Conservation (phyloP, 1,140 invertebrate genomes). For the Thaumetopoea pityocampa region DNA sequence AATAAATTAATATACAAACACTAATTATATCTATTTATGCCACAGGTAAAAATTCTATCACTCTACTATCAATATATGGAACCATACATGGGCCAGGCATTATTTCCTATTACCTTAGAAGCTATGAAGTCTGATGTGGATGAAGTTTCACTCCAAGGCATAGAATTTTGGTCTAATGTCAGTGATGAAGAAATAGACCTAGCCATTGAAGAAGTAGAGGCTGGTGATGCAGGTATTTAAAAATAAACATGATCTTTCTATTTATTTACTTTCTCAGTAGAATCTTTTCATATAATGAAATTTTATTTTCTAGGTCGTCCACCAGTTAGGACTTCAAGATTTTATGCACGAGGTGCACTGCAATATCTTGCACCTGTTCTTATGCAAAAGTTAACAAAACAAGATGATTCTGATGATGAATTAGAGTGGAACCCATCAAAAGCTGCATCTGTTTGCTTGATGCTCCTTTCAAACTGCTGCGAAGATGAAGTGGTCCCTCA, state of each 20-base stretch:
- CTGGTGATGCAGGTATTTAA: conserved; percentile 82
- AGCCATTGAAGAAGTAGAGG: conserved; percentile 95
- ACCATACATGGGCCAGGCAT: conserved; percentile 97
- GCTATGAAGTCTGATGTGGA: conserved; percentile 98
- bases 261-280: too few relatives aligned
- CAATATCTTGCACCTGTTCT: conserved; percentile 96
- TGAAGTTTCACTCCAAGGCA: conserved; percentile 97
- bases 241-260: too few relatives aligned
- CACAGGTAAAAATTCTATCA: conserved; percentile 93
- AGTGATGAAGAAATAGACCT: conserved; percentile 99
- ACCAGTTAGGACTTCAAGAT: conserved; percentile 91
- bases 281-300: conserved; percentile 7
- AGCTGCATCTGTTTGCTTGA: conserved; percentile 99
- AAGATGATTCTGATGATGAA: conserved; percentile 96
- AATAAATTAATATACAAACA: too few relatives aligned
- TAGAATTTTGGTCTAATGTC: conserved; percentile 99
- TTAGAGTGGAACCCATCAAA: conserved; percentile 99
- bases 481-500: conserved; percentile 97
- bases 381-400: conserved; percentile 95
- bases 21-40: not conserved
- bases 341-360: conserved; percentile 97
- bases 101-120: conserved; percentile 99
- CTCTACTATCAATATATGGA: conserved; percentile 99
- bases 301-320: conserved; percentile 81
- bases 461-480: conserved; percentile 97